Evolutionary conservation across 2,888 invertebrate genomes (phyloP).

Genomic region (Acrocyrtus sp.): DNA sequence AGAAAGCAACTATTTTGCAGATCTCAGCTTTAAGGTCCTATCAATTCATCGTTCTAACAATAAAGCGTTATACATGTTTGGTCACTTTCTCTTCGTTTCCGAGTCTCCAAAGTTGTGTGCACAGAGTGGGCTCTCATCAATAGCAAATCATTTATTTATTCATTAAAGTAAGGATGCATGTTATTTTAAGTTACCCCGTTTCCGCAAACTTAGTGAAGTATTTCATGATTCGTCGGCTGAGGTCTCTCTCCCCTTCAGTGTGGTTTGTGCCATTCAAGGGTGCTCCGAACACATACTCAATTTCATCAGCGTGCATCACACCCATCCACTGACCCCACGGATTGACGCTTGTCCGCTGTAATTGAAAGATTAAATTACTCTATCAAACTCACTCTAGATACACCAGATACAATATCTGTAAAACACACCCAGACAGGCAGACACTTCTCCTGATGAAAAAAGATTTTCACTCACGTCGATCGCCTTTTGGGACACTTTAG

Average conservation of each 20-base stretch:
- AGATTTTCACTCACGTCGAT: conserved; percentile 20
- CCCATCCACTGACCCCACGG: conserved; percentile 99
- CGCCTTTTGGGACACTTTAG: conserved; percentile 30
- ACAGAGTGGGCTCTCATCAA: too few relatives aligned
- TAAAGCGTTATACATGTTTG: too few relatives aligned
- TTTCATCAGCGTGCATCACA: conserved; percentile 97
- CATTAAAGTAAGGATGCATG: too few relatives aligned
- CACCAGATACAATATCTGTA: not conserved
- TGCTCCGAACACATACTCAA: conserved; percentile 97
- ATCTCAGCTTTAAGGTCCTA: too few relatives aligned
- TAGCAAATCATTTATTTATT: too few relatives aligned
- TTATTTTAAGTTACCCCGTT: conserved; percentile 79
- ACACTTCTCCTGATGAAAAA: conserved; percentile 28
- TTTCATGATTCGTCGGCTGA: conserved; percentile 91
- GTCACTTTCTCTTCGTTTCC: too few relatives aligned
- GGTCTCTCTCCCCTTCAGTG: conserved; percentile 84
- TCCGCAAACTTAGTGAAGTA: conserved; percentile 93
- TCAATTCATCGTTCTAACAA: too few relatives aligned
- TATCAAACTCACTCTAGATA: too few relatives aligned
- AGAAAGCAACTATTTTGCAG: too few relatives aligned
- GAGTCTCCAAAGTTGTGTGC: too few relatives aligned
- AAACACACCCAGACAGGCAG: too few relatives aligned
- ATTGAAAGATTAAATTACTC: conserved; percentile 64
- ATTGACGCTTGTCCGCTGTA: conserved; percentile 89
- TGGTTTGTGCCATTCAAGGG: conserved; percentile 90